Conservation (phyloP, 2,797 vertebrate genomes). For the Apodemus agrarius region DNA sequence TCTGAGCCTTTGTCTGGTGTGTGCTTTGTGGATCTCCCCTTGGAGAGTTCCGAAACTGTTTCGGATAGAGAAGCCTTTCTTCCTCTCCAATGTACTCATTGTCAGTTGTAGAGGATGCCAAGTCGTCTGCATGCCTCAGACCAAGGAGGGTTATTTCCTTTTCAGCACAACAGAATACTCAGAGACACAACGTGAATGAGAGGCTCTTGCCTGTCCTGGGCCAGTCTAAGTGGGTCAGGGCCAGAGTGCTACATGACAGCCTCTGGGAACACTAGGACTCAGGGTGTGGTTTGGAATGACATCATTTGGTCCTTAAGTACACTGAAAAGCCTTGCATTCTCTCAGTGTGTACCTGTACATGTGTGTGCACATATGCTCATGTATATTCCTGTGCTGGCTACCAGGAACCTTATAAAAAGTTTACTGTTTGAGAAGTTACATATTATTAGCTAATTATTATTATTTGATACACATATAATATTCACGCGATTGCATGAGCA, state of each 20-base stretch:
- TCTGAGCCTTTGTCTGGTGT: neutral
- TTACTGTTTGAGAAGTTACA: neutral
- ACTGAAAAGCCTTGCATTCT: neutral
- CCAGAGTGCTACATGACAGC: neutral
- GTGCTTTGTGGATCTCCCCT: neutral
- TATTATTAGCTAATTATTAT: conserved; percentile 4
- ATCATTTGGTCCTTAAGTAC: neutral
- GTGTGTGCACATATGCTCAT: neutral
- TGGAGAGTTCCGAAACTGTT: conserved; percentile 42
- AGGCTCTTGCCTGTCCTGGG: neutral
- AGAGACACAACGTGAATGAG: conserved; percentile 19
- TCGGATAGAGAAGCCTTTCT: conserved; percentile 11
- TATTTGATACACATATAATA: neutral
- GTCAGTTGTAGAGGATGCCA: conserved; percentile 24
- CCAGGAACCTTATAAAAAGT: neutral
- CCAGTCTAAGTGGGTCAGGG: neutral
- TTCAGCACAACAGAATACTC: neutral
- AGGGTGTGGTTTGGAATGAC: neutral
- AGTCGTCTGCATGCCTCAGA: neutral
- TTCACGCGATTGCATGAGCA: neutral
- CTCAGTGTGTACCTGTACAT: neutral
- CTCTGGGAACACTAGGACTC: neutral
- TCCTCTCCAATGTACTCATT: neutral
- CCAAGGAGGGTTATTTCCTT: neutral
- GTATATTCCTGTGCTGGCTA: neutral